Base-by-base conservation (phyloP, 1,140 invertebrate species). In the Babylonia areolata region DNA sequence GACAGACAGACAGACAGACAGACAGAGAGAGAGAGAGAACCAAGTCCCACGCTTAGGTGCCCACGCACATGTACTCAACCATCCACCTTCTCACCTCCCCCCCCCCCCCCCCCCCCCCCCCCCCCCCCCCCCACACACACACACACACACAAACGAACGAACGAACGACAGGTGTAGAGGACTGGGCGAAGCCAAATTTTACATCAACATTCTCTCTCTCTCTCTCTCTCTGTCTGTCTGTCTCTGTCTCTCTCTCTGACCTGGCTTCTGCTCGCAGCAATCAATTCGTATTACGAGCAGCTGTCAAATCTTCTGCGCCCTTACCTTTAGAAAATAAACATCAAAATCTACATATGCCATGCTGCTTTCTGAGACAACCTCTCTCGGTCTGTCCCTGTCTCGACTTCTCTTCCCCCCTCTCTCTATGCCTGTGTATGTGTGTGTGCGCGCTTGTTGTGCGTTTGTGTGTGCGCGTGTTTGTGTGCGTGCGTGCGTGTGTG, bases 261-360 rank as follows among this genome's bases (percentile, higher is more conserved):
- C 23, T 64, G 23, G 58, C 58, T 64, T 23, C 58, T 64, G 28
- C 15, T 5, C 58, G 12, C 28, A 23, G 58, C 58, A 64, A 64
- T 64, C 58, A 64, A 64, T 64, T 64, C 20, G 58, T 64, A 64
- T 64, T 64, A 64, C 58, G 20, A 64, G 28, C 58, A 64, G 58
- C 58, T 64, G 58, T 64, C 58, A 64, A 64, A 64, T 64, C 58
- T 23, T 23, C 58, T 20, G 28, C 58, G 58, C 58, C 58, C 28
- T 64, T n/a, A 64, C 20, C 58, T 64, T 64, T 64, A n/a, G 58
- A 64, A 64, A 64, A 64, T 64, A 64, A 64, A 64, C 58, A 64
- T 23, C 58, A 5, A 64, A 23, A 64, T 64, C 58, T 64, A 64
- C 58, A 64, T 64, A 64, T 64, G 58, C 15, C 58, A 64, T 12